Conservation (phyloP, 2,113 vertebrate genomes). For the Glaucidium brasilianum region DNA sequence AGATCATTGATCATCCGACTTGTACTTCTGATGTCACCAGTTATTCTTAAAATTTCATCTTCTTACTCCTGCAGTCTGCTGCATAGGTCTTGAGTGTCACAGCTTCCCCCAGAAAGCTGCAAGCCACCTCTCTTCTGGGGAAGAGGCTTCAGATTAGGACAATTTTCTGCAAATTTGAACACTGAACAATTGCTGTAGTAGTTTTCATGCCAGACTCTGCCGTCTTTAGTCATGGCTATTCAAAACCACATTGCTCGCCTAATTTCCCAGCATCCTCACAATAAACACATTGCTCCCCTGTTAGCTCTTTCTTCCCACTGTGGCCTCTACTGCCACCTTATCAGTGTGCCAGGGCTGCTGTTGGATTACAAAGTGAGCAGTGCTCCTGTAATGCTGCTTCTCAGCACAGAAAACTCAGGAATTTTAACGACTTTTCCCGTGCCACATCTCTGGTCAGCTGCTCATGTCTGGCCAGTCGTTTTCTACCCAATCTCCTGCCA, state of each 20-base stretch:
- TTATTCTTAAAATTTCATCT: background rate
- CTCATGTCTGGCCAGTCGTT: background rate
- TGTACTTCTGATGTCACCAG: background rate
- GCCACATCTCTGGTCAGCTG: background rate
- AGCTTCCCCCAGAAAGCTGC: background rate
- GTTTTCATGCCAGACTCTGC: background rate
- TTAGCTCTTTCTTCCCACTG: background rate
- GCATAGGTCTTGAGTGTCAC: accelerated
- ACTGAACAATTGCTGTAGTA: background rate
- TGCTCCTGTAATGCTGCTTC: background rate
- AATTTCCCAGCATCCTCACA: background rate
- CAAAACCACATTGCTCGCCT: background rate
- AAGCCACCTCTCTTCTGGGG: background rate
- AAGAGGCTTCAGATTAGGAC: background rate
- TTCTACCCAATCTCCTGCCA: background rate
- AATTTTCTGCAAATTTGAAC: background rate
- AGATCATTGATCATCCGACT: constrained; percentile 23
- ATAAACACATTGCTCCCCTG: background rate
- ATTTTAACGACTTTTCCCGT: background rate
- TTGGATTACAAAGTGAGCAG: background rate
- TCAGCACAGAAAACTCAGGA: background rate
- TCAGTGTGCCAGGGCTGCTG: background rate
- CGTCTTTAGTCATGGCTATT: background rate
- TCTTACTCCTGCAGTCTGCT: background rate
- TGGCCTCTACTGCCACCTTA: background rate